A percentile compares a stretch with the other conserved stretches of the same genome.
Conservation (phyloP, 2,113 vertebrate species). For the Oxygymnocypris stewartii region DNA sequence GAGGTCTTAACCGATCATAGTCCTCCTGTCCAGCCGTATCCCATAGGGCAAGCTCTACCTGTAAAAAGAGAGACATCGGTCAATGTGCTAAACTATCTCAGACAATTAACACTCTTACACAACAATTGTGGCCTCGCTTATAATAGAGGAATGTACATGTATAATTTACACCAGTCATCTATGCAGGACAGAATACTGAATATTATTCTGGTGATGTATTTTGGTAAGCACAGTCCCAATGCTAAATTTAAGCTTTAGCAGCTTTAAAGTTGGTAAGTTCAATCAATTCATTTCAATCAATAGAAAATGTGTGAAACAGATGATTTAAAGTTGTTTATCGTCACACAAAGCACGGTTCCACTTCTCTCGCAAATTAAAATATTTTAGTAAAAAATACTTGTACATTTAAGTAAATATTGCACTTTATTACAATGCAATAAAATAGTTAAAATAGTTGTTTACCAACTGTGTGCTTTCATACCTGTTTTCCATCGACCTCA, state of each 20-base stretch:
- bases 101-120: background rate
- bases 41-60: conserved; percentile 59
- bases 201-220: background rate
- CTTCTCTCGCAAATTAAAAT: background rate
- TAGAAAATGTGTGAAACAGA: background rate
- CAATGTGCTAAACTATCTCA: background rate
- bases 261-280: background rate
- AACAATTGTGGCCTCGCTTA: background rate
- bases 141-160: background rate
- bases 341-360: background rate
- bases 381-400: background rate
- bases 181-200: background rate
- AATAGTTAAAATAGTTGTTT: background rate
- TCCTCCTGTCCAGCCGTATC: conserved; percentile 60
- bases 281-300: background rate
- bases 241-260: background rate
- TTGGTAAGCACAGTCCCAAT: background rate
- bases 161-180: background rate
- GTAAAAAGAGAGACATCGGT: background rate
- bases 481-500: conserved; percentile 82
- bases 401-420: background rate
- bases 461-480: conserved; percentile 48
- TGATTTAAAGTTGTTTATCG: background rate
- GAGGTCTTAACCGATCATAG: conserved; percentile 56
- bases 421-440: background rate